phyloP scores from a whole-genome alignment of 2,113 vertebrate species.

The Nansenia antarctica region DNA sequence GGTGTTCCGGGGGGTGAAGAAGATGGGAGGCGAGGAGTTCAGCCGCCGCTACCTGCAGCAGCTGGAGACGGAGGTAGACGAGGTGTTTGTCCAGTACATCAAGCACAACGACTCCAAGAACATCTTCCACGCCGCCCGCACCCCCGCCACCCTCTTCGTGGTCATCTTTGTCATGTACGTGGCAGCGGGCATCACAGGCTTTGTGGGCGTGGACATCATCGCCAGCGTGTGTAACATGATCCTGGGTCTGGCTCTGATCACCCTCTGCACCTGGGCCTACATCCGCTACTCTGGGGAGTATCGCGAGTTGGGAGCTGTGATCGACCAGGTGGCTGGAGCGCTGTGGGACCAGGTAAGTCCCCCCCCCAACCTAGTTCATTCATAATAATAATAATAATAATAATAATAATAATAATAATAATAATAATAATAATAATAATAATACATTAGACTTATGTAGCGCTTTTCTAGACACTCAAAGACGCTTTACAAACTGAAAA shows the following conservation, averaged over 20 bases:
- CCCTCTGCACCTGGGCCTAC: conserved; percentile 97
- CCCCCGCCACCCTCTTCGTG: conserved; percentile 96
- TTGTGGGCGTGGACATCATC: conserved; percentile 95
- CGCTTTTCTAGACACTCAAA: too few relatives aligned
- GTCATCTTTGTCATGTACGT: conserved; percentile 99
- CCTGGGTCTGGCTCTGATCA: conserved; percentile 96
- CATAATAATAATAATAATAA: too few relatives aligned
- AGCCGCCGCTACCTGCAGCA: conserved; percentile 96
- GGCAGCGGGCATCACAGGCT: conserved; percentile 92
- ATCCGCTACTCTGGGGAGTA: conserved; percentile 99
- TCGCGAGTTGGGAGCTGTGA: conserved; percentile 94
- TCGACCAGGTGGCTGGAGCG: conserved; percentile 97
- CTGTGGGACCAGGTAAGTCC: conserved; percentile 94
- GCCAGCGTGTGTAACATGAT: conserved; percentile 99
- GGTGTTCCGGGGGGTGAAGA: conserved; percentile 93
- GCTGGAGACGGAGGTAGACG: conserved; percentile 91
- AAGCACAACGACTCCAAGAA: conserved; percentile 99
- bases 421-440: too few relatives aligned
- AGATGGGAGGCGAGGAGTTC: conserved; percentile 99
- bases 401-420: too few relatives aligned
- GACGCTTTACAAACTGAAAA: too few relatives aligned
- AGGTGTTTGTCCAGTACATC: conserved; percentile 97
- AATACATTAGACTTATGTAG: too few relatives aligned
- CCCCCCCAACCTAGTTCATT: too few relatives aligned
- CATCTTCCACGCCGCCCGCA: conserved; percentile 98